Conservation (phyloP, 2,797 vertebrate species). For the Poliocrania exsul region DNA sequence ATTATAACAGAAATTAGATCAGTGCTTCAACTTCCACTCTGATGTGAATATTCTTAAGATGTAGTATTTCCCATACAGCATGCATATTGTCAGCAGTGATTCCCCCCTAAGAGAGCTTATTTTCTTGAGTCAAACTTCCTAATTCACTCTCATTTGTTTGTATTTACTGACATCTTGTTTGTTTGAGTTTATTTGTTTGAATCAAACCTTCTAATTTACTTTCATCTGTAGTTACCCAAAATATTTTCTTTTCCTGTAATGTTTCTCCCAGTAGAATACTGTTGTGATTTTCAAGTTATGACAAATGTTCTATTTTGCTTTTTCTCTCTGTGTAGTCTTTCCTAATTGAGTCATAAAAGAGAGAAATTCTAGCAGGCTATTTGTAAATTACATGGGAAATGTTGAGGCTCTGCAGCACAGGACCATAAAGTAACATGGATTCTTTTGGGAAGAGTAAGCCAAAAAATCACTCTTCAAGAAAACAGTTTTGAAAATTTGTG, state of each 20-base stretch:
- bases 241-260: not conserved
- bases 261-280: not conserved
- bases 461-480: not conserved
- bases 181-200: not conserved
- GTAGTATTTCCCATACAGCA: not conserved
- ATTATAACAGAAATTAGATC: not conserved
- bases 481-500: not conserved
- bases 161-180: not conserved
- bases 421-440: not conserved
- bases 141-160: not conserved
- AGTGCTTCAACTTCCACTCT: not conserved
- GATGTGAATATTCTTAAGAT: not conserved
- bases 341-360: not conserved
- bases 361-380: not conserved
- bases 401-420: not conserved
- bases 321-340: not conserved
- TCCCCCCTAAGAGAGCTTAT: not conserved
- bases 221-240: not conserved
- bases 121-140: not conserved
- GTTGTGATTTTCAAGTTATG: not conserved
- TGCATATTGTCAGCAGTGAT: not conserved
- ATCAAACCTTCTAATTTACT: not conserved
- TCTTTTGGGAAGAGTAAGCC: not conserved
- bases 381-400: not conserved
- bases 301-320: not conserved